Base-by-base conservation (phyloP, 2,113 vertebrate species). In the Megaceryle maxima region DNA sequence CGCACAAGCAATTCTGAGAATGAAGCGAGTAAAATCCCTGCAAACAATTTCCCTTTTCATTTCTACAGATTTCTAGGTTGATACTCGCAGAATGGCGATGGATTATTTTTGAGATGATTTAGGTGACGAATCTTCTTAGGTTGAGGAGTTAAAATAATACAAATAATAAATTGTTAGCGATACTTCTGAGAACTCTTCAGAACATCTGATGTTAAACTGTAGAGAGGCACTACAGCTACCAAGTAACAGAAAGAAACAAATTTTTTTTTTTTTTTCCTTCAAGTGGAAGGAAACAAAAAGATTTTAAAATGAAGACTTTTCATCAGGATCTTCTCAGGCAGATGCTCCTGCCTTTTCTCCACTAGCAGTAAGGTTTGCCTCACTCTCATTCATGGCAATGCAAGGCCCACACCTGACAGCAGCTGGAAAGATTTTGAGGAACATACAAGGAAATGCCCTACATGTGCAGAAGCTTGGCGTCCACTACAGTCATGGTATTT, bases 401-500 rank as follows among this genome's bases (percentile, higher is more conserved):
- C 28, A 46, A 87, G 13, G 26, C 11, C 70, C 48, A 57, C 9
- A 51, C 9, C 53, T 44, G 31, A n/a, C 17, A 86, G 51, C 31
- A 77, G 2, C 25, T 68, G 59, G 11, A 35, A 44, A 73, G 19
- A 53, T 43, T 10, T 16, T 6, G 33, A 11, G 16, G 16, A 75
- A 50, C 6, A 5, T 13, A 22, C 3, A 55, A 53, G 31, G 28
- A 87, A 87, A n/a, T 5, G 7, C 10, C 16, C 15, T 11, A 22
- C 3, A 2, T 2, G 2, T 17, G 44, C 43, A 59, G 67, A 44
- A 79, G 48, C 26, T 35, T 33, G 11, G 12, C 0, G 0, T 26
- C 60, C 44, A 11, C 26, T 28, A 16, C 62, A 79, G 19, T 10
- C 13, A 57, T 0, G 2, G 55, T 13, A 39, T 62, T 78, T 50